These are phyloP conservation scores for Mythimna albipuncta DNA, from an alignment of 2,888 invertebrate genomes.

Conservation along the genomic window DNA sequence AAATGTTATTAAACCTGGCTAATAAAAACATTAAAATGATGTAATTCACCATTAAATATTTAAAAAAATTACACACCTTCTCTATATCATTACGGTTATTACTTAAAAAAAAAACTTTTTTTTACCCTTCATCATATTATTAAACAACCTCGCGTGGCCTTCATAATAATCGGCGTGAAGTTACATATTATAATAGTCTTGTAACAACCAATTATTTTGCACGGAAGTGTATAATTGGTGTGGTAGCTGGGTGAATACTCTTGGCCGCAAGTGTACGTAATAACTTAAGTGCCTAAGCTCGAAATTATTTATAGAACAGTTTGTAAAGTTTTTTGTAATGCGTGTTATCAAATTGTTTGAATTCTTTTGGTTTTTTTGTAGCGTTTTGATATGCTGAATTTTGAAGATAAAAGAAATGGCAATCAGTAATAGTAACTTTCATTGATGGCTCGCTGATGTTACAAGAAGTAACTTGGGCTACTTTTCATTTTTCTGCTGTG, in stretches of 20 bases:
- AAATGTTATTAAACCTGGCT: background rate
- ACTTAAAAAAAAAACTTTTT: conserved; percentile 6
- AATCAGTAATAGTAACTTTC: too few relatives aligned
- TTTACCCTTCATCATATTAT: conserved; percentile 47
- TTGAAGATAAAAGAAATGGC: background rate
- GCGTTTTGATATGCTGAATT: conserved; percentile 1
- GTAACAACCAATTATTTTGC: conserved; percentile 71
- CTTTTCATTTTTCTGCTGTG: too few relatives aligned
- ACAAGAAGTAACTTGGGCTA: too few relatives aligned
- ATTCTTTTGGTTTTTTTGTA: background rate
- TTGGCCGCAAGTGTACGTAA: conserved; percentile 41
- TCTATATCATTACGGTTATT: conserved; percentile 4
- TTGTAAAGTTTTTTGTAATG: conserved; percentile 42
- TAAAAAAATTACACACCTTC: background rate
- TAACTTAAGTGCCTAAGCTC: conserved; percentile 40
- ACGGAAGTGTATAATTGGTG: conserved; percentile 70
- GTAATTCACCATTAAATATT: background rate
- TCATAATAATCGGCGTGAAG: conserved; percentile 60
- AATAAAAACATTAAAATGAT: conserved; percentile 19
- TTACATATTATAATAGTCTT: conserved; percentile 64
- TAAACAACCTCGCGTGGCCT: conserved; percentile 50
- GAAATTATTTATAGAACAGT: conserved; percentile 50
- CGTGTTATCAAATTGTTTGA: conserved; percentile 30
- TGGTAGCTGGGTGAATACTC: conserved; percentile 58
- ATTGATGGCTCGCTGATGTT: too few relatives aligned